Evolutionary conservation across 2,113 vertebrate species (phyloP).

Genomic region (Callospermophilus lateralis): DNA sequence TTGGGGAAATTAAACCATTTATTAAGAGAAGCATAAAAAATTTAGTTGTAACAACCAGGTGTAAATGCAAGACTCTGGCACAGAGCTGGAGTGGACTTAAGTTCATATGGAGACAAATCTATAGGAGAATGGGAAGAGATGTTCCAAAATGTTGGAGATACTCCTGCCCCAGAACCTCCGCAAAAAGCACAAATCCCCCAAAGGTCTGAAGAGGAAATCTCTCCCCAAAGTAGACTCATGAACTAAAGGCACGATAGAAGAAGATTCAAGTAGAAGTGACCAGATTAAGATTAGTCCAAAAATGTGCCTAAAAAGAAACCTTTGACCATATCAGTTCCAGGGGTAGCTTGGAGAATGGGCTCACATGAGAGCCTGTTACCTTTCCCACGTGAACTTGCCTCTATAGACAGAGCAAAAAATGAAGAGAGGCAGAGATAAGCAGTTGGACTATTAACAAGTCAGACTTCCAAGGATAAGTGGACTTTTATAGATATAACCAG

Average conservation of each 20-base stretch:
- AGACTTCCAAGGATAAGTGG: background rate
- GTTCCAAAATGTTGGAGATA: background rate
- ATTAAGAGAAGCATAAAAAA: background rate
- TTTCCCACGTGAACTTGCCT: background rate
- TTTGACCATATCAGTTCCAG: background rate
- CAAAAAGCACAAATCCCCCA: background rate
- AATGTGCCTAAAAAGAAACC: background rate
- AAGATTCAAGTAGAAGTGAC: background rate
- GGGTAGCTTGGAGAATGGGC: background rate
- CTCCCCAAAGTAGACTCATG: background rate
- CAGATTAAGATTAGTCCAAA: background rate
- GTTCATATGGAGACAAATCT: background rate
- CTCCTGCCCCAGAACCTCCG: background rate
- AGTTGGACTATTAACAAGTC: background rate
- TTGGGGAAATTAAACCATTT: background rate
- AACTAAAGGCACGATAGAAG: background rate
- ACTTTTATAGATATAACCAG: background rate
- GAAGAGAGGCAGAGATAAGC: background rate
- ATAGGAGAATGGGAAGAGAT: background rate
- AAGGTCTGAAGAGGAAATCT: background rate
- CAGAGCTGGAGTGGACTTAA: background rate
- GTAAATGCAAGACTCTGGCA: background rate
- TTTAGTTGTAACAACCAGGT: background rate
- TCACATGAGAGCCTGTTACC: background rate
- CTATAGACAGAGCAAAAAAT: background rate